phyloP scores from a whole-genome alignment of 2,113 vertebrate species.

The Sitta europaea region DNA sequence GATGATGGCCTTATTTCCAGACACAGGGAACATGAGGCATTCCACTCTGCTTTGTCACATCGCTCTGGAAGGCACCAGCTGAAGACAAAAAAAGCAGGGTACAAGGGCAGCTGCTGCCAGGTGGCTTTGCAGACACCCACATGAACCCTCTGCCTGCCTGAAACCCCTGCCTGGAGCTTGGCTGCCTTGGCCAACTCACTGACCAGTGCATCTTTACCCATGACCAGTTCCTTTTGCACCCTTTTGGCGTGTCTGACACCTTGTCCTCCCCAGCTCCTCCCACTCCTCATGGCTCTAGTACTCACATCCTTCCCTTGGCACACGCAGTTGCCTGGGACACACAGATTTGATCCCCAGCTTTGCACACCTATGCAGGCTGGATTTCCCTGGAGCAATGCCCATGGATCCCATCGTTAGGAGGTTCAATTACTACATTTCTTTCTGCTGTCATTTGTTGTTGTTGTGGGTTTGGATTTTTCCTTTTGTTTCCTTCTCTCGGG shows the following conservation, averaged over 20 bases:
- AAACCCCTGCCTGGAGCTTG: neutral
- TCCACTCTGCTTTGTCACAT: neutral
- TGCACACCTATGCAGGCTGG: neutral
- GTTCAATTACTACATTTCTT: neutral
- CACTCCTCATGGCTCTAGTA: neutral
- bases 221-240: neutral
- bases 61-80: neutral
- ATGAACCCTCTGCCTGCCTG: neutral
- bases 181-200: neutral
- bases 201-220: rapidly evolving
- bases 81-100: neutral
- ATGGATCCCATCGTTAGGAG: rapidly evolving
- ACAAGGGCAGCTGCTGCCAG: neutral
- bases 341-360: neutral
- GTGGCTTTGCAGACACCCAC: neutral
- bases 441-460: neutral
- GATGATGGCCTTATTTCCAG: neutral
- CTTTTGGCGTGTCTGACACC: neutral
- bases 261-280: neutral
- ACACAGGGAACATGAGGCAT: neutral
- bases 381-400: too few species aligned
- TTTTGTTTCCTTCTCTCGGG: neutral
- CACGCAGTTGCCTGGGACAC: too few species aligned
- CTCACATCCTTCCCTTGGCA: neutral
- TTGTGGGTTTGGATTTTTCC: neutral